phyloP scores from a whole-genome alignment of 2,113 vertebrate species.

The Collichthys lucidus region DNA sequence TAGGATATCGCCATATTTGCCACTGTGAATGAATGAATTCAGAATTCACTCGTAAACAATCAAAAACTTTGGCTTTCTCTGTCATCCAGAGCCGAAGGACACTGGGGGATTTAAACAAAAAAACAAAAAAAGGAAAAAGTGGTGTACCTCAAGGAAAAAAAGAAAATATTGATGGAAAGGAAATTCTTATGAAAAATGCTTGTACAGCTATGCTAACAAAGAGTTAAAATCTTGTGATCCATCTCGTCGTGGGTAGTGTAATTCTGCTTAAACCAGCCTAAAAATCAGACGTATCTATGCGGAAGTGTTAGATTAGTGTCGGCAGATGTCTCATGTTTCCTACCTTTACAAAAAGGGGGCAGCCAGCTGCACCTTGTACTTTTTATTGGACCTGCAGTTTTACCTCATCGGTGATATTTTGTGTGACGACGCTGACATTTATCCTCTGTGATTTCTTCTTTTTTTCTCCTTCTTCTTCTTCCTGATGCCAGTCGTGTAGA shows the following conservation, averaged over 20 bases:
- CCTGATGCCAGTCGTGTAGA: constrained; percentile 63
- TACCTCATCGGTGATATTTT: constrained; percentile 79
- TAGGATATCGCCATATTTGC: constrained; percentile 81
- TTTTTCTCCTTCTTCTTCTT: constrained; percentile 32
- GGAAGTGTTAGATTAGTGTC: constrained; percentile 67
- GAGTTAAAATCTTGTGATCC: constrained; percentile 68
- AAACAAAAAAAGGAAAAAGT: constrained; percentile 35
- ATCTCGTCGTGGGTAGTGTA: constrained; percentile 70
- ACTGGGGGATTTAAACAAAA: constrained; percentile 17
- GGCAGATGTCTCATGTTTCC: constrained; percentile 71
- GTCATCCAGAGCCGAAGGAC: constrained; percentile 65
- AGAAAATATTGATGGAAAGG: constrained; percentile 36
- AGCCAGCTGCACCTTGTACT: constrained; percentile 74
- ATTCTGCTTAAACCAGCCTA: constrained; percentile 79
- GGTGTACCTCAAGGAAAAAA: constrained; percentile 69
- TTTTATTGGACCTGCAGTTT: constrained; percentile 83
- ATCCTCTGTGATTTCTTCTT: constrained; percentile 67
- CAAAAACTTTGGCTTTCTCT: constrained; percentile 62
- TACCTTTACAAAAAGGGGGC: constrained; percentile 71
- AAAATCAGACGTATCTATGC: constrained; percentile 70
- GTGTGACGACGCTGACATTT: constrained; percentile 70
- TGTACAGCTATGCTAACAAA: constrained; percentile 79
- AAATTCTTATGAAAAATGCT: constrained; percentile 38
- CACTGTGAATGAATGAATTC: constrained; percentile 80
- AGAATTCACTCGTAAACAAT: constrained; percentile 79